These are phyloP conservation scores for Diploptera punctata DNA, from an alignment of 2,888 invertebrate species.

Conservation along the genomic window DNA sequence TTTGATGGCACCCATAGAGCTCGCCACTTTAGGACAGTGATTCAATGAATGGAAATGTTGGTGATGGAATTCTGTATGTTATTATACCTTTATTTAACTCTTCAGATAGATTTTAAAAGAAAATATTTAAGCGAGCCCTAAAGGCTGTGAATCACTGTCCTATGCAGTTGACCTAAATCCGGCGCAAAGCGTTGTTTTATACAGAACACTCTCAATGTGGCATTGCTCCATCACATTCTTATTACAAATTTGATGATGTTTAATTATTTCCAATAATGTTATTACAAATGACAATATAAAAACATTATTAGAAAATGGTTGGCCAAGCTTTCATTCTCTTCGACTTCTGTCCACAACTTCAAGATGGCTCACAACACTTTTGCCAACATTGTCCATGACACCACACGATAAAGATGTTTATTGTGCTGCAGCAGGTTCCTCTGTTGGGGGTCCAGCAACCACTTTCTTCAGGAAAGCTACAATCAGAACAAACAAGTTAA, in stretches of 20 bases:
- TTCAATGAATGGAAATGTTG: too few relatives aligned
- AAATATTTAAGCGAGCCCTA: too few relatives aligned
- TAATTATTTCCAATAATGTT: slow-evolving; percentile 2
- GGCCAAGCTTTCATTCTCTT: background rate
- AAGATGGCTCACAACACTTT: background rate
- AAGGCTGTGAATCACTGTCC: too few relatives aligned
- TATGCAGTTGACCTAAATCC: too few relatives aligned
- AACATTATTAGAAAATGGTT: slow-evolving; percentile 6
- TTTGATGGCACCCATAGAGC: too few relatives aligned
- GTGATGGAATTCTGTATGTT: too few relatives aligned
- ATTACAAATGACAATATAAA: slow-evolving; percentile 12
- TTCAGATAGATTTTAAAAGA: too few relatives aligned
- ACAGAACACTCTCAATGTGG: background rate
- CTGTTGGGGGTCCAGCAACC: slow-evolving; percentile 54
- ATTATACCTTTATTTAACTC: too few relatives aligned
- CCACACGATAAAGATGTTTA: slow-evolving; percentile 19
- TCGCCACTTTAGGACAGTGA: too few relatives aligned
- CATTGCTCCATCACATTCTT: background rate
- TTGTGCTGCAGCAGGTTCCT: slow-evolving; percentile 22
- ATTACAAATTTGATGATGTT: too few relatives aligned
- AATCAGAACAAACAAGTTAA: slow-evolving; percentile 48
- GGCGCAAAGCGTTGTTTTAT: too few relatives aligned
- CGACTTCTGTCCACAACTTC: slow-evolving; percentile 34
- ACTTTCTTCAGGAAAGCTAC: slow-evolving; percentile 89
- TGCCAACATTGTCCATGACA: slow-evolving; percentile 4